phyloP scores from a whole-genome alignment of 1,140 invertebrate species.

The Drosophila lacteicornis region DNA sequence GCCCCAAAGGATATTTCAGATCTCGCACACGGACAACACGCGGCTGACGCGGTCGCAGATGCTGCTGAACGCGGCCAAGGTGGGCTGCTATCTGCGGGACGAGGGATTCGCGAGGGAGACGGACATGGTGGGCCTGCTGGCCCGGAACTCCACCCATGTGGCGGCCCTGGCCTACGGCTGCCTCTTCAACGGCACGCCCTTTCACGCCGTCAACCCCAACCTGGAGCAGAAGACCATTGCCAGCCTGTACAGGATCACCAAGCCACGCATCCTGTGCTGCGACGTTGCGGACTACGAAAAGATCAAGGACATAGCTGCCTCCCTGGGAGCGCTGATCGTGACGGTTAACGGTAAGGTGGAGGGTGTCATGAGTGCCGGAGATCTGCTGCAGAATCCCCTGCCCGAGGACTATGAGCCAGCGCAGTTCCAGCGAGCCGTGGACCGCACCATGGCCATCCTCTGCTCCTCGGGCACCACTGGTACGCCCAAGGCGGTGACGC shows the following conservation, averaged over 20 bases:
- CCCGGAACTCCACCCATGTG: slow-evolving; percentile 66
- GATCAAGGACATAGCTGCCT: slow-evolving; percentile 44
- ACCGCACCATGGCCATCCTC: slow-evolving; percentile 81
- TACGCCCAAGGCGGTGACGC: slow-evolving; percentile 90
- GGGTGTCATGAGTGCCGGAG: slow-evolving; percentile 46
- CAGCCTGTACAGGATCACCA: slow-evolving; percentile 66
- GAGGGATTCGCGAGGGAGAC: slow-evolving; percentile 52
- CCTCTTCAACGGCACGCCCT: slow-evolving; percentile 75
- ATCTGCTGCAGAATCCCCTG: slow-evolving; percentile 56
- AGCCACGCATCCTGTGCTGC: slow-evolving; percentile 76
- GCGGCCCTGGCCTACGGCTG: slow-evolving; percentile 73
- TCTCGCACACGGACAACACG: slow-evolving; percentile 72
- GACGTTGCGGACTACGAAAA: slow-evolving; percentile 63
- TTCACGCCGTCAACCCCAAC: slow-evolving; percentile 72
- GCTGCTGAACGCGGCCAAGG: slow-evolving; percentile 57
- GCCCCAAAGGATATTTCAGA: slow-evolving; percentile 66
- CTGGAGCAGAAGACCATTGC: slow-evolving; percentile 63
- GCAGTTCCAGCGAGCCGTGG: slow-evolving; percentile 55
- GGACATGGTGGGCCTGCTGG: slow-evolving; percentile 70
- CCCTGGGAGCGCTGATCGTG: slow-evolving; percentile 44
- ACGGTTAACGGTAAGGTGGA: slow-evolving; percentile 54
- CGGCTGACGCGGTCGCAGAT: slow-evolving; percentile 65
- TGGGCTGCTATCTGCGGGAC: slow-evolving; percentile 52
- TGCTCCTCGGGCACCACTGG: slow-evolving; percentile 92
- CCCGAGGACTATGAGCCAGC: slow-evolving; percentile 53